Base-by-base conservation (phyloP, 2,888 invertebrate genomes). In the Lasioglossum lativentre region DNA sequence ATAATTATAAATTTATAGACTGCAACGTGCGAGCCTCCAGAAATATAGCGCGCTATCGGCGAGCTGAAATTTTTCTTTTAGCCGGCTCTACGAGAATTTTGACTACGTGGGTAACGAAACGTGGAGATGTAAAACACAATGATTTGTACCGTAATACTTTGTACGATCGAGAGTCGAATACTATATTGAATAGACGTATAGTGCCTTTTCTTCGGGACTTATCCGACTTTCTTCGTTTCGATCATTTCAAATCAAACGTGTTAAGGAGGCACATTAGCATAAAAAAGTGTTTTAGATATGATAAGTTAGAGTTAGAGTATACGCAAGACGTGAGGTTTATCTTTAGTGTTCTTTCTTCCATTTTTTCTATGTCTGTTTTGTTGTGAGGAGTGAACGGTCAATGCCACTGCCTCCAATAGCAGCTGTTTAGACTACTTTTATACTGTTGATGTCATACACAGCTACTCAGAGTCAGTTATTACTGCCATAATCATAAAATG, bases 401-500 rank as follows among this genome's bases (percentile, higher is more conserved):
- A 89, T 87, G 90, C 90, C 88, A 92, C 89, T 92, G 92, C 91
- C 91, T 92, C 92, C 90, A 87, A 80, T 81, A 91, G 91, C 92
- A 92, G 92, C 91, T 91, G 87, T 92, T 89, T 92, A 92, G 90
- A 93, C 88, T 93, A 93, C 92, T 93, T 94, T 94, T 94, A 93
- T 94, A 94, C 92, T 90, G 93, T 93, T 93, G 92, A 92, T 94
- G 92, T 93, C 91, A 92, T 91, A 89, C 90, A 90, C 92, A 92
- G 92, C 92, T 94, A 92, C 93, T 92, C 91, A 92, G 92, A 94
- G 92, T 92, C 93, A 90, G 91, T 93, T 92, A 88, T 91, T 94
- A 94, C 94, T 94, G 93, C 93, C 94, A 93, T 94, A 94, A 94
- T 92, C 90, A 92, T 93, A 86, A 92, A 91, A 92, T 90, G 90